These are phyloP conservation scores for Icerya purchasi DNA, from an alignment of 2,888 invertebrate genomes.

Conservation along the genomic window DNA sequence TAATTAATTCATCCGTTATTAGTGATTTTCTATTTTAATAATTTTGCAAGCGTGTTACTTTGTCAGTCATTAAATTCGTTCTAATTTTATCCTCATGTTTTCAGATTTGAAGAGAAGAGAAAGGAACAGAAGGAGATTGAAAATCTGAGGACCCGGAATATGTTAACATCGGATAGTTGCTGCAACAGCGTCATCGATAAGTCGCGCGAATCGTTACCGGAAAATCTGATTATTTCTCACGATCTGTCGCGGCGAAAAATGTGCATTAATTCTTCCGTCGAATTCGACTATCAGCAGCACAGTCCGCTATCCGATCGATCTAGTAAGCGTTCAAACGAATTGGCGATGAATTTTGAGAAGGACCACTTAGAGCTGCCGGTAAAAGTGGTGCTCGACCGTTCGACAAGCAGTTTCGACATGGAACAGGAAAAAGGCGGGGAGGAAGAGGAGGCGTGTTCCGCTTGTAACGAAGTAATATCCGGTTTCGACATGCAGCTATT, in stretches of 20 bases:
- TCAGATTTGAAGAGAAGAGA: too few relatives aligned
- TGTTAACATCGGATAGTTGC: neutral
- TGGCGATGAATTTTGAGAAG: neutral
- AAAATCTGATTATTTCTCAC: neutral
- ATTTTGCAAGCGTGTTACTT: too few relatives aligned
- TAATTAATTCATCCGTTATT: too few relatives aligned
- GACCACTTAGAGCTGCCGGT: neutral
- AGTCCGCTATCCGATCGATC: neutral
- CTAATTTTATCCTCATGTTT: too few relatives aligned
- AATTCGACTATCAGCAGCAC: neutral
- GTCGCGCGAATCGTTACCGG: neutral
- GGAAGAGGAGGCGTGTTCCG: too few relatives aligned
- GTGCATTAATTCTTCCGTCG: neutral
- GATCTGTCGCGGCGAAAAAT: too few relatives aligned
- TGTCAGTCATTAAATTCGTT: too few relatives aligned
- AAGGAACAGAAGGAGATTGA: neutral
- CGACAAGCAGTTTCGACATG: too few relatives aligned
- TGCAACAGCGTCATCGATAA: neutral
- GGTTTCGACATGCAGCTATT: neutral
- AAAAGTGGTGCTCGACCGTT: neutral
- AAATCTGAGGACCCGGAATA: neutral
- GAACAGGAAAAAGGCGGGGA: too few relatives aligned
- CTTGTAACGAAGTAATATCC: neutral
- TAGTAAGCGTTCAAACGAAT: neutral
- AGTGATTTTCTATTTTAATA: too few relatives aligned